These are phyloP conservation scores for Theonella swinhoei DNA, from an alignment of 37 sponge, comb jelly and placozoan genomes.

Conservation along the genomic window DNA sequence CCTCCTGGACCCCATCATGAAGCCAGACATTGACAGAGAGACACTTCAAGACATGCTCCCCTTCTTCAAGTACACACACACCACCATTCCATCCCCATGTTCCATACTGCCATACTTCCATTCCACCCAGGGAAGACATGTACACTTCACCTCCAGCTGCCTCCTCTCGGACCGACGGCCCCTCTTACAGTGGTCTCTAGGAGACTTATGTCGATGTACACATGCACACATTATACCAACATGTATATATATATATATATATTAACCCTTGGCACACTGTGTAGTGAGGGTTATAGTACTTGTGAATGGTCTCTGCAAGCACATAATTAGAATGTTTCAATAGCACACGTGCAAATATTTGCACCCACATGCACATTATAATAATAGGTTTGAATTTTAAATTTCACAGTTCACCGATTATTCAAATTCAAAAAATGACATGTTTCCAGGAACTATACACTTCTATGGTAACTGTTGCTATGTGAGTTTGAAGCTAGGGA, in stretches of 20 bases:
- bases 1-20: conserved; percentile 30
- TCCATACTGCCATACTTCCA: neutral
- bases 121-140: neutral
- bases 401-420: too few species aligned
- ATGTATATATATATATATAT: too few species aligned
- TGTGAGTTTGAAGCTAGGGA: neutral
- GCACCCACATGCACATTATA: too few species aligned
- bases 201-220: neutral
- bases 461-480: too few species aligned
- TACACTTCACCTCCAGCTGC: neutral
- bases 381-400: too few species aligned
- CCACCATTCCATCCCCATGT: neutral
- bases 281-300: too few species aligned
- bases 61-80: conserved; percentile 59
- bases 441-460: too few species aligned
- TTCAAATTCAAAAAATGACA: too few species aligned
- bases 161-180: neutral
- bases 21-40: conserved; percentile 46
- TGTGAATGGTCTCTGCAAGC: too few species aligned
- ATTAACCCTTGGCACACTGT: too few species aligned
- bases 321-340: too few species aligned
- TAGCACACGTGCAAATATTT: too few species aligned
- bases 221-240: neutral
- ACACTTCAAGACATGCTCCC: conserved; percentile 70
- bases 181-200: neutral